A percentile compares a stretch with the other conserved stretches of the same genome.
phyloP scores from a whole-genome alignment of 2,113 vertebrate species.

The Vulpes vulpes region DNA sequence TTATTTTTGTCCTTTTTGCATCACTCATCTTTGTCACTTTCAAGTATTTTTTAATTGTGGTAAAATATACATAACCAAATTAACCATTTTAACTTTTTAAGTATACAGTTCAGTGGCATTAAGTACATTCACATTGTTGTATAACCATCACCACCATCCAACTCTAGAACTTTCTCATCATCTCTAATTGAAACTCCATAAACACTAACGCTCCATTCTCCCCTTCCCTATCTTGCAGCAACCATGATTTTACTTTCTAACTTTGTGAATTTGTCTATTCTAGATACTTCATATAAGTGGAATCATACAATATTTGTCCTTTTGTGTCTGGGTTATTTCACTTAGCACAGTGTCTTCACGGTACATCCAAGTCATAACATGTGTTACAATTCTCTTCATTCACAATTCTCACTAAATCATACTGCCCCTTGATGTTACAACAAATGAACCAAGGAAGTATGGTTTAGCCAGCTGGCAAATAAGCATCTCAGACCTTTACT shows the following conservation, averaged over 20 bases:
- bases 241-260: neutral
- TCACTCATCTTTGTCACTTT: neutral
- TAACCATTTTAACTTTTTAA: neutral
- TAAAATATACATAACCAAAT: neutral
- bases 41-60: neutral
- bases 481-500: neutral
- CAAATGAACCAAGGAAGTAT: neutral
- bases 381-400: neutral
- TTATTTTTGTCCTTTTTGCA: neutral
- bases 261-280: neutral
- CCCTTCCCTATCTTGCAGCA: neutral
- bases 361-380: neutral
- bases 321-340: neutral
- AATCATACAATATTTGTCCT: neutral
- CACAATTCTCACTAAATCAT: neutral
- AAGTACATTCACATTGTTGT: neutral
- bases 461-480: neutral
- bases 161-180: neutral
- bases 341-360: neutral
- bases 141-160: neutral
- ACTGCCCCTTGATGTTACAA: neutral
- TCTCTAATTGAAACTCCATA: neutral
- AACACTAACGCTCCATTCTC: neutral
- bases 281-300: neutral
- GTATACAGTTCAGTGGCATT: neutral